A percentile compares a stretch with the other conserved stretches of the same genome.
These are phyloP conservation scores for Urocynchramus pylzowi DNA, from an alignment of 2,113 vertebrate genomes.

Conservation along the genomic window DNA sequence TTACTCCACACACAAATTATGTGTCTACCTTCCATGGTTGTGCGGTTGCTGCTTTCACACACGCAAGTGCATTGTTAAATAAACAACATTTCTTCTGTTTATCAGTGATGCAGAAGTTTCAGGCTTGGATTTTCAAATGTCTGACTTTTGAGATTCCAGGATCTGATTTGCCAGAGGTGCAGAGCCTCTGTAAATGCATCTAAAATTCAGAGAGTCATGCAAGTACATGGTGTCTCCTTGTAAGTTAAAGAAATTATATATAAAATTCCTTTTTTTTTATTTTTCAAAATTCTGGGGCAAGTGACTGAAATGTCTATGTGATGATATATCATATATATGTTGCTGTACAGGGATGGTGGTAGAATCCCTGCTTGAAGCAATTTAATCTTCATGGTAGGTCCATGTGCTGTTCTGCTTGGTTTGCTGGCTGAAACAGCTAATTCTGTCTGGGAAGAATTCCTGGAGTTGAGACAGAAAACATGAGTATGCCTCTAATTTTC, in stretches of 20 bases:
- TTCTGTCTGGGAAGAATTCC: neutral
- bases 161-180: neutral
- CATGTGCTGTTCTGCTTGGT: neutral
- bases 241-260: neutral
- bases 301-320: accelerated
- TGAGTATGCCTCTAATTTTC: neutral
- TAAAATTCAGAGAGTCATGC: neutral
- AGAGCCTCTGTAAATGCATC: neutral
- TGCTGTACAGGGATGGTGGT: neutral
- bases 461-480: neutral
- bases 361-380: neutral
- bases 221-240: neutral
- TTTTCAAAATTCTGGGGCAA: neutral
- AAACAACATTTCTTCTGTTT: neutral
- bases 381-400: neutral
- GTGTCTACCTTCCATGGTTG: neutral
- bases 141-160: neutral
- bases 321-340: neutral
- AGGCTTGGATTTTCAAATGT: neutral
- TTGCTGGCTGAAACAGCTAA: neutral
- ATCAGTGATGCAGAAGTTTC: neutral
- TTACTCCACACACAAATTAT: neutral
- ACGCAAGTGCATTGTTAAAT: neutral
- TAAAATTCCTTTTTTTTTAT: accelerated
- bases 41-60: neutral